Base-by-base conservation (phyloP, 2,888 invertebrate genomes). In the Tanytarsus gracilentus region DNA sequence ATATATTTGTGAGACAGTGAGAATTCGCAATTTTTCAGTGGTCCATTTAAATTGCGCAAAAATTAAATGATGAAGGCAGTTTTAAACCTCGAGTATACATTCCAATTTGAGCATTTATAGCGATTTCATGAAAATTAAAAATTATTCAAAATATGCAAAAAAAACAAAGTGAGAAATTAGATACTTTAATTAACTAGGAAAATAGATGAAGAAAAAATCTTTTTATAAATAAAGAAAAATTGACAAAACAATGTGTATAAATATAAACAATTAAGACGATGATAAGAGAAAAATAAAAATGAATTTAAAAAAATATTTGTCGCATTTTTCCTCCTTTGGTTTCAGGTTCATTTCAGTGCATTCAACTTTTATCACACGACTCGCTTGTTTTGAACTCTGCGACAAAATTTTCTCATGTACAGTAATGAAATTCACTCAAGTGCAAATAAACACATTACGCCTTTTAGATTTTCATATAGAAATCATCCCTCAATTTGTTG, bases 341-440 rank as follows among this genome's bases (percentile, higher is more conserved):
- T 44, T 11, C 44, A 44, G 44, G 44, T 44, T 44, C 44, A 44
- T 44, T 44, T 23, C 4, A 44, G 44, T 44, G 44, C 44, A 44
- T 44, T 23, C 18, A 44, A 44, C 44, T 44, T 44, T n/a, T n/a
- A n/a, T n/a, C n/a, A n/a, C n/a, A n/a, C n/a, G n/a, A n/a, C n/a
- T n/a, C n/a, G n/a, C n/a, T n/a, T n/a, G n/a, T n/a, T n/a, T n/a
- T n/a, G n/a, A n/a, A n/a, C n/a, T n/a, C n/a, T n/a, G n/a, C n/a
- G n/a, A n/a, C n/a, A n/a, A n/a, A n/a, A n/a, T n/a, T n/a, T n/a
- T n/a, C n/a, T n/a, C n/a, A n/a, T n/a, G n/a, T n/a, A n/a, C n/a
- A n/a, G n/a, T n/a, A n/a, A n/a, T n/a, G n/a, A n/a, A n/a, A n/a
- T n/a, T n/a, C n/a, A n/a, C n/a, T n/a, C n/a, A n/a, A n/a, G n/a